A percentile compares a stretch with the other conserved stretches of the same genome.
Evolutionary conservation across 2,797 vertebrate species (phyloP).

Genomic region (Sebastes glaucus): DNA sequence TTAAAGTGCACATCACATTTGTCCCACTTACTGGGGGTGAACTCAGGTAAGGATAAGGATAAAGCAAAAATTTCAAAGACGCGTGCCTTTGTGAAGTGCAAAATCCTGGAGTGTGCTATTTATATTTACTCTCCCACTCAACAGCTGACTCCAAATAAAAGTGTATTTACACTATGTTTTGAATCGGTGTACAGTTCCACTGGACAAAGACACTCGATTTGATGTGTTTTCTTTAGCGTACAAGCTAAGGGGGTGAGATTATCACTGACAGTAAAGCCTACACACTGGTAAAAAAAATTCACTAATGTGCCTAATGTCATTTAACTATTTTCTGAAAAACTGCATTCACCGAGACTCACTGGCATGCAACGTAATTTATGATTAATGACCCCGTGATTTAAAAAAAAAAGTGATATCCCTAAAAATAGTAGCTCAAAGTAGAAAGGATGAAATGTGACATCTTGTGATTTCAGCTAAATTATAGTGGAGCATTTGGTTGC

Average conservation of each 20-base stretch:
- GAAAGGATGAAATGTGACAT: background rate
- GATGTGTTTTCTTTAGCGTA: background rate
- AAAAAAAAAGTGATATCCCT: background rate
- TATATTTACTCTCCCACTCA: slow-evolving; percentile 49
- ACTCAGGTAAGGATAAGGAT: slow-evolving; percentile 41
- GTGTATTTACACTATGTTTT: slow-evolving; percentile 18
- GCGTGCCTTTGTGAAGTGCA: slow-evolving; percentile 19
- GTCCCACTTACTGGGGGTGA: slow-evolving; percentile 22
- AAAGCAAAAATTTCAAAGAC: slow-evolving; percentile 42
- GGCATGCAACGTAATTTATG: background rate
- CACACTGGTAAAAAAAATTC: background rate
- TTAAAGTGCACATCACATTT: slow-evolving; percentile 2
- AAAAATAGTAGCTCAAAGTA: background rate
- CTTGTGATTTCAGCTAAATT: background rate
- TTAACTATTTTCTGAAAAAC: background rate
- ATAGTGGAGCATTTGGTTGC: background rate
- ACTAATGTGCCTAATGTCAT: background rate
- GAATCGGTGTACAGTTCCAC: slow-evolving; percentile 7
- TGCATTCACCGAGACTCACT: background rate
- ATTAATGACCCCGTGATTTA: background rate
- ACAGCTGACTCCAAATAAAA: slow-evolving; percentile 27
- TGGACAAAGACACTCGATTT: background rate
- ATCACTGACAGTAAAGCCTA: background rate
- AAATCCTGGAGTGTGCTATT: slow-evolving; percentile 31
- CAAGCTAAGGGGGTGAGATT: background rate